A percentile compares a stretch with the other conserved stretches of the same genome.
These are phyloP conservation scores for Apamea crenata DNA, from an alignment of 2,888 invertebrate species.

Conservation along the genomic window DNA sequence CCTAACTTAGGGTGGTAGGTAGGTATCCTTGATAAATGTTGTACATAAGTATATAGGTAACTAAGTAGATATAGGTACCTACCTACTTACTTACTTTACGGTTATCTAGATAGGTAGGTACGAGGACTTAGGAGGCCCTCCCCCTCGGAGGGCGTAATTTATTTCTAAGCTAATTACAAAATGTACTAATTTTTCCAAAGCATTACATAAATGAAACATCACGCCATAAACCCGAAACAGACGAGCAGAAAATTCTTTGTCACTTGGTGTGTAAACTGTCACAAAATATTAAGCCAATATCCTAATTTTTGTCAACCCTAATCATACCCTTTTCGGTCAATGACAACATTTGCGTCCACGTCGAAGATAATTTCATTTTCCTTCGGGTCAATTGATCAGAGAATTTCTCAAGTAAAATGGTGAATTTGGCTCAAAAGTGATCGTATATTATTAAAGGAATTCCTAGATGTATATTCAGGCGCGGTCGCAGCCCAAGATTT, in stretches of 20 bases:
- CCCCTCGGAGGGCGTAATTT: background rate
- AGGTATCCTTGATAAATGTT: background rate
- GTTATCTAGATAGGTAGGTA: background rate
- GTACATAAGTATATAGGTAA: no score
- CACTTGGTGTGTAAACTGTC: slow-evolving; percentile 35
- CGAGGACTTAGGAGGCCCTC: background rate
- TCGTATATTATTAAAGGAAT: slow-evolving; percentile 15
- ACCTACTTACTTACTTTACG: background rate
- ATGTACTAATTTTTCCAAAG: background rate
- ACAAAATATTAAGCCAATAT: slow-evolving; percentile 44
- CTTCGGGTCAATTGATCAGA: slow-evolving; percentile 41
- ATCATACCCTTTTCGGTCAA: slow-evolving; percentile 47
- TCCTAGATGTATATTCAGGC: no score
- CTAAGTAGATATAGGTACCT: background rate
- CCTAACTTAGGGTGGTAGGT: background rate
- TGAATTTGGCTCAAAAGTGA: slow-evolving; percentile 11
- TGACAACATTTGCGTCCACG: slow-evolving; percentile 47
- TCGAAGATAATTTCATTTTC: slow-evolving; percentile 44
- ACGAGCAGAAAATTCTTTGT: slow-evolving; percentile 17
- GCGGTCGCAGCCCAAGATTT: no score
- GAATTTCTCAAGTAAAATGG: slow-evolving; percentile 6
- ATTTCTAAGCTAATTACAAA: background rate
- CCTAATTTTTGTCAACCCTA: slow-evolving; percentile 62
- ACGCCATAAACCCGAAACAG: slow-evolving; percentile 9
- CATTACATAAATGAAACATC: slow-evolving; percentile 10